Evolutionary conservation across 2,888 invertebrate genomes (phyloP), one percentile per base, ranked within the genome.

Genomic region (Fragum whitleyi): DNA sequence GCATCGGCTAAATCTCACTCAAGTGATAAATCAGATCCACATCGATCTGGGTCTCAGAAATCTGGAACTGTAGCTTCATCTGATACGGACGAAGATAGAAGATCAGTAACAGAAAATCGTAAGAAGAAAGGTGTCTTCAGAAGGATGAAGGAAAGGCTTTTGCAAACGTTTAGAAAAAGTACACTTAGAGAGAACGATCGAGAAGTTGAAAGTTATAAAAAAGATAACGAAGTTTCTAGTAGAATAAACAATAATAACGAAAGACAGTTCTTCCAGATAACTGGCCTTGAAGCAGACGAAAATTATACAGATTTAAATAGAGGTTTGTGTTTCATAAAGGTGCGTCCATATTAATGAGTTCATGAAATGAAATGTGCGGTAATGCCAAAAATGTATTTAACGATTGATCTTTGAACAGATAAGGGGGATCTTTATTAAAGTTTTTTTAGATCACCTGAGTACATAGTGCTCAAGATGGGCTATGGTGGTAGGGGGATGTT

Each of bases 1-100:
- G 16, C 47, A 9, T 47, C 47, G 5, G 5, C 19, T 47, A 47
- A 47, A 47, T 9, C 47, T 19, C 16, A 47, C 47, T 19, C 47
- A 19, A 47, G 47, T 47, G 47, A 47, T 14, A 3, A 36, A 36
- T 36, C 32, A 9, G 32, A 3, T 36, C 9, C 32, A 6, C 9
- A 7, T 3, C 11, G 57, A 57, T 14, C 21, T 7, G 57, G 23
- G 14, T 68, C 74, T 32, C 67, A 67, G 21, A 74, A 68, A 42
- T 74, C 68, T 1, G 74, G 74, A 14, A 57, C 74, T 5, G 51
- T 28, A 39, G 67, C 68, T n/a, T 74, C 74, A 0, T 67, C 74
- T 7, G 74, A 68, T 21, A 68, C 74, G 21, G 68, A 74, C 32
- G 74, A 68, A 7, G 55, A 67, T 14, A 51, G 29, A 36, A 14